These are phyloP conservation scores for Danionella cerebrum DNA, from an alignment of 2,113 vertebrate genomes.

Conservation along the genomic window DNA sequence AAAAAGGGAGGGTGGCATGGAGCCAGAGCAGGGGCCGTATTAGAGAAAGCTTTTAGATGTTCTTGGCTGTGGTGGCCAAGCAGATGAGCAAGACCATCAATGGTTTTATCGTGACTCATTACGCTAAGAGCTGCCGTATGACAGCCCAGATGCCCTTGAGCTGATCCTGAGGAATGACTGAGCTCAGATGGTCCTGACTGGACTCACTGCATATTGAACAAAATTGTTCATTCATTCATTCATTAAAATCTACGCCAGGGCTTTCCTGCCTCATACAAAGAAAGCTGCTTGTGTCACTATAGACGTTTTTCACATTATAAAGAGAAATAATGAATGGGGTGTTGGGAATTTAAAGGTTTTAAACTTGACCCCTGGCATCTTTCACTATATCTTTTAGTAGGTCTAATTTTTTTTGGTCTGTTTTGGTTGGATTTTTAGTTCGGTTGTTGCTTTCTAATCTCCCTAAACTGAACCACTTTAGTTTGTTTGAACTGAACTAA, in stretches of 20 bases:
- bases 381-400: no score
- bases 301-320: no score
- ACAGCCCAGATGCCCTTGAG: constrained; percentile 59
- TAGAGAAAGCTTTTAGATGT: constrained; percentile 69
- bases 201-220: constrained; percentile 26
- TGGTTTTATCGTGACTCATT: constrained; percentile 70
- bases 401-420: no score
- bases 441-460: no score
- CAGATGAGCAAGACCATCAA: constrained; percentile 61
- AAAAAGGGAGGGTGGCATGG: constrained; percentile 45
- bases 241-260: not conserved
- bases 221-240: constrained; percentile 40
- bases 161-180: constrained; percentile 50
- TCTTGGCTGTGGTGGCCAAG: constrained; percentile 44
- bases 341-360: no score
- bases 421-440: no score
- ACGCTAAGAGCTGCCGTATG: constrained; percentile 62
- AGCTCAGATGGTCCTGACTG: not conserved
- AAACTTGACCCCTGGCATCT: no score
- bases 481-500: no score
- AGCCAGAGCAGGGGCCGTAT: constrained; percentile 58
- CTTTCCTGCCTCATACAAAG: not conserved
- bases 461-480: no score
- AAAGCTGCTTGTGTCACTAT: not conserved
- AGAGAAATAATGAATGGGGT: no score